Base-by-base conservation (phyloP, 1,140 invertebrate species). In the Idris sp. region DNA sequence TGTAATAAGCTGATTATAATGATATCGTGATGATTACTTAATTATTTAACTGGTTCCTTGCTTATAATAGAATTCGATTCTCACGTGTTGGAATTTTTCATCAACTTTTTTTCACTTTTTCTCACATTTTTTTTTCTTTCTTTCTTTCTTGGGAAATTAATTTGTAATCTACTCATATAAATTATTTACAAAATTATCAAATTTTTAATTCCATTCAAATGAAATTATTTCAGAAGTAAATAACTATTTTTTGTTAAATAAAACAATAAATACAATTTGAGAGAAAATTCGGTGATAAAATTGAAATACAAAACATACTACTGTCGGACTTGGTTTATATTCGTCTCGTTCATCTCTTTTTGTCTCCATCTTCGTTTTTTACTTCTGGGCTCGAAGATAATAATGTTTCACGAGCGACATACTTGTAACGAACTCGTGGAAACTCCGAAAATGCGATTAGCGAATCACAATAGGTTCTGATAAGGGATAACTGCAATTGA, bases 401-500 rank as follows among this genome's bases (percentile, higher is more conserved):
- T 74, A 67, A 74, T 74, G 62, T 74, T 74, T 74, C 54, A 74
- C 72, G 48, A 75, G 41, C 56, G 58, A 69, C 64, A 48, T 54
- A 69, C 49, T 75, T 75, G 72, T 75, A 75, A 75, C 72, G 72
- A 69, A 75, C 64, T 69, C 58, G 64, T 64, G 72, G 64, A 75
- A 68, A 75, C 64, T 68, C 61, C 58, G 64, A 75, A 75, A 75
- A 69, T 69, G 72, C 64, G 72, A 75, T 75, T 69, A 64, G 64
- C 58, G 64, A 74, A 75, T 75, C 58, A 35, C 62, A 74, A 74
- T 68, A 74, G 72, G 72, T 74, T 68, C 62, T 74, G 72, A 68
- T 68, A 74, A 69, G 72, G 58, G 72, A 75, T 75, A 75, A 75
- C 72, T 64, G 64, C 72, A 69, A 75, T 75, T 75, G 64, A 69